Evolutionary conservation across 2,113 vertebrate genomes (phyloP), one percentile per base, ranked within the genome.

Genomic region (Coptodon rendalli): DNA sequence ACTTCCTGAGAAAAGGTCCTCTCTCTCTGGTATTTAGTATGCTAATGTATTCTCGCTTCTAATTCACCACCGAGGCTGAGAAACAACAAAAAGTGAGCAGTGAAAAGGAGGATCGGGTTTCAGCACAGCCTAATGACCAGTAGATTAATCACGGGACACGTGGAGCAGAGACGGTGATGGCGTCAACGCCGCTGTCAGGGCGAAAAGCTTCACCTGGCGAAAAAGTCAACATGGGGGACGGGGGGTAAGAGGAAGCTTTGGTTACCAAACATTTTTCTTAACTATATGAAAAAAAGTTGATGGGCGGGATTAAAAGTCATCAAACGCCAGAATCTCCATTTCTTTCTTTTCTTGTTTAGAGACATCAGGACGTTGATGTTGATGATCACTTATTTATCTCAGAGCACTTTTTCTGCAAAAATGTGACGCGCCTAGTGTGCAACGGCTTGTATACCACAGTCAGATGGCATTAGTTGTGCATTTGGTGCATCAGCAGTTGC

Each of bases 21-120:
- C 87, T 88, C 85, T 73, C 29, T 48, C 84, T 66, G 34, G 53
- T 92, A 10, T 71, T 93, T 93, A 93, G 91, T 93, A 96, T 96
- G 95, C 94, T 95, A 95, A 96, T 96, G 76, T 94, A 93, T 94
- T 94, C 92, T 43, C 80, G 22, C 50, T 59, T 84, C 88, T 94
- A 93, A 95, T 93, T 93, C 89, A 92, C 82, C 19, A 66, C 83
- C 19, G 81, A 86, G 85, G 61, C 87, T 16, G 76, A 86, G 83
- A 92, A 91, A 90, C 87, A 92, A 89, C 73, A 91, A 80, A 90
- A 92, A 93, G 92, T 92, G 82, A 93, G 89, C 90, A 91, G 82
- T 89, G 88, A 90, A 92, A 89, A 54, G 90, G 88, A 84, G 91
- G 87, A 85, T 92, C 9, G 24, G 76, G 87, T 94, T 94, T 95